Conservation (phyloP, 2,113 vertebrate species). For the Danionella cerebrum region DNA sequence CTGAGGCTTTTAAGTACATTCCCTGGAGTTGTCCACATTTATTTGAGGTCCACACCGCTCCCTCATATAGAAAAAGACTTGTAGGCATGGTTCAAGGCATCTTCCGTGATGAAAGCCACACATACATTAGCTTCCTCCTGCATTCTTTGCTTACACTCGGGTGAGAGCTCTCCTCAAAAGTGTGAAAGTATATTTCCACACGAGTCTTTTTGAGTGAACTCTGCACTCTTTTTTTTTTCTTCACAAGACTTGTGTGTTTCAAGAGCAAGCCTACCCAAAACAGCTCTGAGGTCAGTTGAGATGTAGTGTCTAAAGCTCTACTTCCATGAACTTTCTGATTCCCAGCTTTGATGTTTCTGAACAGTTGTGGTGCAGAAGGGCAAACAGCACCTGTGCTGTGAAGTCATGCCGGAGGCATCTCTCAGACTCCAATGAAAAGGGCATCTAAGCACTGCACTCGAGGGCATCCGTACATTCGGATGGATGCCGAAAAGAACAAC, state of each 20-base stretch:
- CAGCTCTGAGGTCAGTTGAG: slow-evolving; percentile 23
- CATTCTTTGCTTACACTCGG: slow-evolving; percentile 27
- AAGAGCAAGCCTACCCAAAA: slow-evolving; percentile 18
- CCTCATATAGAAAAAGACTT: background rate
- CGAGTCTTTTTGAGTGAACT: slow-evolving; percentile 11
- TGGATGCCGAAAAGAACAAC: slow-evolving; percentile 23
- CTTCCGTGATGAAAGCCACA: background rate
- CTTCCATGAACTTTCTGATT: slow-evolving; percentile 4
- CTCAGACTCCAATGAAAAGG: slow-evolving; percentile 10
- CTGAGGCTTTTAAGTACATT: too few species aligned
- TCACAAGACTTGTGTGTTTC: slow-evolving; percentile 7
- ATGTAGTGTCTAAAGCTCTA: slow-evolving; percentile 25
- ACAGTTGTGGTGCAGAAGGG: slow-evolving; percentile 26
- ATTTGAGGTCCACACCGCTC: background rate
- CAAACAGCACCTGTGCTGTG: slow-evolving; percentile 44
- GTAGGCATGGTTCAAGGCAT: background rate
- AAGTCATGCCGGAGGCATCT: slow-evolving; percentile 42
- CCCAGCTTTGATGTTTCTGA: slow-evolving; percentile 36
- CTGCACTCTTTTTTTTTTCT: background rate
- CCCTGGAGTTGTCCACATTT: background rate
- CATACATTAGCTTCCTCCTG: background rate
- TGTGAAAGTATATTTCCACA: slow-evolving; percentile 22
- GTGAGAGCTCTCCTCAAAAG: slow-evolving; percentile 20
- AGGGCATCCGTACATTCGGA: slow-evolving; percentile 14
- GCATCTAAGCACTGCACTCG: slow-evolving; percentile 2